Conservation (phyloP, 2,797 vertebrate genomes). For the Danio aesculapii region DNA sequence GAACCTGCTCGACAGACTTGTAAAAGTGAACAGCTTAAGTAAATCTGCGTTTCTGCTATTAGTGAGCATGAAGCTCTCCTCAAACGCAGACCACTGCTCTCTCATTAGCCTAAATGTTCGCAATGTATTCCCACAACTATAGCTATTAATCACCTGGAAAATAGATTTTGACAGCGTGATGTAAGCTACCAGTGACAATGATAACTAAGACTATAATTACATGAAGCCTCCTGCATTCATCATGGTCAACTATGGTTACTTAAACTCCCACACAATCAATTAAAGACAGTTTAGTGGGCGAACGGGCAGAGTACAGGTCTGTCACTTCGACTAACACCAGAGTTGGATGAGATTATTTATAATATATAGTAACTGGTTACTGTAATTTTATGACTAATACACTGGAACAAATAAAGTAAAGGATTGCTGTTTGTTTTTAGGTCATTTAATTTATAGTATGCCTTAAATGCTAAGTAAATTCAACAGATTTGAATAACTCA, state of each 20-base stretch:
- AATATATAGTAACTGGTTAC: no score
- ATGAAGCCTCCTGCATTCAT: constrained; percentile 78
- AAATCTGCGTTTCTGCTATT: constrained; percentile 1
- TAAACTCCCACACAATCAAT: constrained; percentile 74
- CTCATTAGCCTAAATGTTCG: constrained; percentile 67
- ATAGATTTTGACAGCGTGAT: constrained; percentile 74
- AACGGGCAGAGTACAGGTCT: constrained; percentile 43
- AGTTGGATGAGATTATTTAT: no score
- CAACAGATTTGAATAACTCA: no score
- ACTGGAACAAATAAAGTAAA: no score
- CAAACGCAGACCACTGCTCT: constrained; percentile 67
- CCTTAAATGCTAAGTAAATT: no score
- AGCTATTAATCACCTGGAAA: constrained; percentile 81
- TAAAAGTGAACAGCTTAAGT: constrained; percentile 5
- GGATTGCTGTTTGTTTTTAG: no score
- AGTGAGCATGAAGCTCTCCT: constrained; percentile 60
- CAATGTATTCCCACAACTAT: constrained; percentile 65
- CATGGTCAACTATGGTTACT: constrained; percentile 79
- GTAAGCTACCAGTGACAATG: constrained; percentile 77
- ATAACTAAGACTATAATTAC: constrained; percentile 83
- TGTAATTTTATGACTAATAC: no score
- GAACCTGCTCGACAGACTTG: not conserved
- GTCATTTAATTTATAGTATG: no score
- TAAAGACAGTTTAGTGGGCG: constrained; percentile 59
- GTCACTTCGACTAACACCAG: not conserved